These are phyloP conservation scores for Phalera bucephala DNA, from an alignment of 2,888 invertebrate species.

Conservation along the genomic window DNA sequence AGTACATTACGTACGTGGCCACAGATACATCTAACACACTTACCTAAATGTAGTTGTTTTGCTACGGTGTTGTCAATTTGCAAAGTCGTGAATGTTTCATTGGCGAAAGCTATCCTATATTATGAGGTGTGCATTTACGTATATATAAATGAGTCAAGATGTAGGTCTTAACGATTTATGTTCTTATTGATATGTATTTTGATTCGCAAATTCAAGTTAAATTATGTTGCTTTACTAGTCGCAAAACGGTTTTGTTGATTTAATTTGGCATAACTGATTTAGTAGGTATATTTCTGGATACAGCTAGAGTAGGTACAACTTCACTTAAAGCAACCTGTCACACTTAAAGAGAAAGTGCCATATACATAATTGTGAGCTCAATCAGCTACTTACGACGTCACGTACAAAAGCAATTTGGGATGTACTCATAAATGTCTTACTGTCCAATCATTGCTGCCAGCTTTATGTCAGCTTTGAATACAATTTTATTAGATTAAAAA, in stretches of 20 bases:
- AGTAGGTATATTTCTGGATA: no score
- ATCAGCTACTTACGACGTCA: slow-evolving; percentile 58
- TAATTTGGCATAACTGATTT: no score
- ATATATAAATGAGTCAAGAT: no score
- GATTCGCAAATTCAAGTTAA: no score
- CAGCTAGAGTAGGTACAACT: no score
- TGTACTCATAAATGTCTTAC: slow-evolving; percentile 36
- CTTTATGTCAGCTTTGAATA: slow-evolving; percentile 11
- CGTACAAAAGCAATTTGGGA: slow-evolving; percentile 53
- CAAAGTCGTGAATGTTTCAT: slow-evolving; percentile 7
- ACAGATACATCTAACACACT: slow-evolving; percentile 34
- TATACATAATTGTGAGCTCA: slow-evolving; percentile 34
- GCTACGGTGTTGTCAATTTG: slow-evolving; percentile 14
- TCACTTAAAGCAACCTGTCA: slow-evolving; percentile 10
- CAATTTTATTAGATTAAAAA: slow-evolving; percentile 1
- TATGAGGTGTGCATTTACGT: no score
- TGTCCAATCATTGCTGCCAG: slow-evolving; percentile 18
- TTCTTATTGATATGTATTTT: no score
- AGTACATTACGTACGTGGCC: slow-evolving; percentile 22
- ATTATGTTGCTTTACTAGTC: no score
- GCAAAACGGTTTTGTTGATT: no score
- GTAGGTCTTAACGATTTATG: no score
- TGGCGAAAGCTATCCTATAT: slow-evolving; percentile 30
- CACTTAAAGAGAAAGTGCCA: slow-evolving; percentile 52
- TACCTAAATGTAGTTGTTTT: slow-evolving; percentile 32